A percentile compares a stretch with the other conserved stretches of the same genome.
Conservation (phyloP, 2,888 invertebrate genomes). For the Microdon myrmicae region DNA sequence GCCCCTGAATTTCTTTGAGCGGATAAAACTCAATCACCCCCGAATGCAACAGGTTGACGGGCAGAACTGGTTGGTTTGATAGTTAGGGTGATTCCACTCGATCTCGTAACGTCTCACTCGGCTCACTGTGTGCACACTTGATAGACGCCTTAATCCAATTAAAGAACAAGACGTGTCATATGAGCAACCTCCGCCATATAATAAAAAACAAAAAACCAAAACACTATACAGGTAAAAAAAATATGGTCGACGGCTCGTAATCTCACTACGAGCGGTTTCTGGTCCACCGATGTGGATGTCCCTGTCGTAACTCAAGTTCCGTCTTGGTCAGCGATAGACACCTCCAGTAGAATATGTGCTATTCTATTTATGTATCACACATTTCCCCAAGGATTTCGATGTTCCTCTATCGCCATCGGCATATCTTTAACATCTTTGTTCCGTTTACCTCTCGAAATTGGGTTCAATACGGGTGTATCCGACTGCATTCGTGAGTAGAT, state of each 20-base stretch:
- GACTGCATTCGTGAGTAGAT: slow-evolving; percentile 35
- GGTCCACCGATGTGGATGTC: no score
- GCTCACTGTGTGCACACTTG: slow-evolving; percentile 43
- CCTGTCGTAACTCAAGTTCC: no score
- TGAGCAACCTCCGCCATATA: slow-evolving; percentile 14
- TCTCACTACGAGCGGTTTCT: no score
- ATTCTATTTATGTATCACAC: no score
- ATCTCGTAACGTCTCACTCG: slow-evolving; percentile 44
- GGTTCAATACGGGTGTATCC: slow-evolving; percentile 32
- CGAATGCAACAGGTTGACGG: slow-evolving; percentile 42
- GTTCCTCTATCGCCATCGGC: no score
- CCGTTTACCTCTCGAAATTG: slow-evolving; percentile 17
- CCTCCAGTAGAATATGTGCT: no score
- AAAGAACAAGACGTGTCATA: slow-evolving; percentile 53
- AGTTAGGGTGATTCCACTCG: slow-evolving; percentile 19
- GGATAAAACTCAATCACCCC: slow-evolving; percentile 48
- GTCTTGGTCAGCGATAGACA: no score
- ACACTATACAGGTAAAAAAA: no score
- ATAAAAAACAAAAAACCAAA: slow-evolving; percentile 1
- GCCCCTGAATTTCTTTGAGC: slow-evolving; percentile 22
- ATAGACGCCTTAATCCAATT: slow-evolving; percentile 57
- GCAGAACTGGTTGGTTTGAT: background rate
- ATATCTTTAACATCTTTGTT: no score
- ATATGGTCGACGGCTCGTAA: no score
- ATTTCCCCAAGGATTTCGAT: no score